Percentiles rank a stretch among this genome's conserved stretches.
Conservation (phyloP, 2,113 vertebrate genomes). For the Cephalopholis sonnerati region DNA sequence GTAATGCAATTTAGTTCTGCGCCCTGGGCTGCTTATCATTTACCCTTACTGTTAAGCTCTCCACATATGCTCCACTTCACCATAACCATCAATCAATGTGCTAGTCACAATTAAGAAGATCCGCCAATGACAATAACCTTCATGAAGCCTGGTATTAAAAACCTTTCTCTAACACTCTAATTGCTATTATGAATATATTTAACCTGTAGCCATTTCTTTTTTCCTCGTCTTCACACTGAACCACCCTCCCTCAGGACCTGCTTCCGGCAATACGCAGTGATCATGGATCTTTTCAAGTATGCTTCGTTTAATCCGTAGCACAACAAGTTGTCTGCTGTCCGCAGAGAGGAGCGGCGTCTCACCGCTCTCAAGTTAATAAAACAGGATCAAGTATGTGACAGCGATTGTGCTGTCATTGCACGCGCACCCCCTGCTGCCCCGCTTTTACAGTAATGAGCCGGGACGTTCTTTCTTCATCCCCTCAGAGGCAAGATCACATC, state of each 20-base stretch:
- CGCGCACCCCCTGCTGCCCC: not conserved
- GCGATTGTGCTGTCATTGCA: constrained; percentile 32
- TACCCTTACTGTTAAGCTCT: no score
- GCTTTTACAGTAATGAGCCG: constrained; percentile 54
- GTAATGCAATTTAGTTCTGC: no score
- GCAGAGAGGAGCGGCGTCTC: not conserved
- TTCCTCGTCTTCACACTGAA: not conserved
- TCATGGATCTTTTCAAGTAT: not conserved
- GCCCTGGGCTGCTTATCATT: no score
- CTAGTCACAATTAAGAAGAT: no score
- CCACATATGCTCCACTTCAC: no score
- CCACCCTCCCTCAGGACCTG: not conserved
- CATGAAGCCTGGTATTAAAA: not conserved
- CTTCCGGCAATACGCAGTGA: constrained; percentile 18
- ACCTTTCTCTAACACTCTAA: not conserved
- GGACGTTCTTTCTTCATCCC: constrained; percentile 34
- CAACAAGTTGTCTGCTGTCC: constrained; percentile 18
- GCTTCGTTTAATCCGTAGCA: constrained; percentile 27
- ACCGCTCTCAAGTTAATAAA: constrained; percentile 36
- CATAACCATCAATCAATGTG: no score
- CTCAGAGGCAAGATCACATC: constrained; percentile 41
- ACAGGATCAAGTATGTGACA: constrained; percentile 28
- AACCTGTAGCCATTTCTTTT: not conserved
- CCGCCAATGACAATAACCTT: no score
- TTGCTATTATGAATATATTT: constrained; percentile 18